Evolutionary conservation across 2,113 vertebrate genomes (phyloP).

Genomic region (Etheostoma cragini): DNA sequence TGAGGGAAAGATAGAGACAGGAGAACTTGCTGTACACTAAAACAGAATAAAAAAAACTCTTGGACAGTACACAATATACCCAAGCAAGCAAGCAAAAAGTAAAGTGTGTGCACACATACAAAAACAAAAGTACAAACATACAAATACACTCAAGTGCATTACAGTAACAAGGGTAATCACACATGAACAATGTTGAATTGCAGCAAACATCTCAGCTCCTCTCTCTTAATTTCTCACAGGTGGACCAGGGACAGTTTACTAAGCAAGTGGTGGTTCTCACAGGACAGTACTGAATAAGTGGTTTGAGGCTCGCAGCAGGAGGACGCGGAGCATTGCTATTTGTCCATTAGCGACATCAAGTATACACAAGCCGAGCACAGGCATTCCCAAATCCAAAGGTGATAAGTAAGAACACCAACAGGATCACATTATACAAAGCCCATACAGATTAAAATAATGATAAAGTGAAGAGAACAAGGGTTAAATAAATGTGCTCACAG

Average conservation of each 20-base stretch:
- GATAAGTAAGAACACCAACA: neutral
- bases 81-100: constrained; percentile 22
- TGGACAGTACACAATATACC: constrained; percentile 43
- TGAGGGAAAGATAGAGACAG: constrained; percentile 68
- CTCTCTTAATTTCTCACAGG: constrained; percentile 63
- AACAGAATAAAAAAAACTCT: constrained; percentile 53
- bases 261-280: constrained; percentile 47
- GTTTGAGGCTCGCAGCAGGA: constrained; percentile 25
- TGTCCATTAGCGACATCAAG: constrained; percentile 29
- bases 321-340: neutral
- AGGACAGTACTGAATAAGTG: constrained; percentile 11
- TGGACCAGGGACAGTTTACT: constrained; percentile 54
- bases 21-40: constrained; percentile 60
- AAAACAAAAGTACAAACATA: constrained; percentile 28
- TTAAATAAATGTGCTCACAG: neutral
- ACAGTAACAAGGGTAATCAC: constrained; percentile 50
- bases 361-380: neutral
- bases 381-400: constrained; percentile 12
- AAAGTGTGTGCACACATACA: constrained; percentile 19
- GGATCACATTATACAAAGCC: constrained; percentile 3
- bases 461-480: neutral
- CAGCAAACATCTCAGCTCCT: constrained; percentile 52
- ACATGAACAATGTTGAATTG: constrained; percentile 38
- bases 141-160: constrained; percentile 40
- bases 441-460: neutral